Evolutionary conservation across 2,113 vertebrate genomes (phyloP), one percentile per base, ranked within the genome.

Genomic region (Chiloscyllium plagiosum): DNA sequence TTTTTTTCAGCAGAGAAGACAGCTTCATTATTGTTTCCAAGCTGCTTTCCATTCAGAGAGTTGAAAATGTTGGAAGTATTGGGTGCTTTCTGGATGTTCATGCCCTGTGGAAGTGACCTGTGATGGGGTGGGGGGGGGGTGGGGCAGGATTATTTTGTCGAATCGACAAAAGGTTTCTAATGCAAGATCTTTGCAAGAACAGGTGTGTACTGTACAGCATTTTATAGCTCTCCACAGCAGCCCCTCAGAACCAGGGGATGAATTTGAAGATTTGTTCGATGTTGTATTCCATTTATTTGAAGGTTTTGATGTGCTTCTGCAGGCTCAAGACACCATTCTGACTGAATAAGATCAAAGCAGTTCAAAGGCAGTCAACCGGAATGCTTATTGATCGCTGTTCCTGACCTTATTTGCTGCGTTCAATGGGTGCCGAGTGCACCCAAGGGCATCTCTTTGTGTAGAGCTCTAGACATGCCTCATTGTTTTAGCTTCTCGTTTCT

Each of bases 281-380:
- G 65, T 93, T 93, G 33, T 66, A 47, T 15, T 24, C 50, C 42
- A 42, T 72, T 50, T 70, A 50, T 33, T 72, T 50, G 22, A 52
- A 95, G 22, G 94, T 95, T 95, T 72, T 76, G 94, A 72, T 52
- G 94, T 93, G 89, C 6, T 37, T 68, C 19, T 66, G 61, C 2
- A 66, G n/a, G 65, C 68, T 70, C 24, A 3, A 56, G 68, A 50
- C 68, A 72, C 69, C 15, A 12, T 19, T 61, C 56, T 90, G 29
- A 10, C 0, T 90, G 15, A 52, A 52, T 4, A 22, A 50, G 94
- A 72, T 72, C 68, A 95, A 95, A 95, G 66, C 68, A 95, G 47
- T 95, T 95, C 47, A 95, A 95, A 72, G 17, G 94, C 42, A 76
- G 94, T 52, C 68, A 72, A 26, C 68, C 50, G 47, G 68, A 72